A percentile compares a stretch with the other conserved stretches of the same genome.
These are phyloP conservation scores for Mus musculus DNA, from an alignment of 2,113 vertebrate genomes.

Conservation along the genomic window DNA sequence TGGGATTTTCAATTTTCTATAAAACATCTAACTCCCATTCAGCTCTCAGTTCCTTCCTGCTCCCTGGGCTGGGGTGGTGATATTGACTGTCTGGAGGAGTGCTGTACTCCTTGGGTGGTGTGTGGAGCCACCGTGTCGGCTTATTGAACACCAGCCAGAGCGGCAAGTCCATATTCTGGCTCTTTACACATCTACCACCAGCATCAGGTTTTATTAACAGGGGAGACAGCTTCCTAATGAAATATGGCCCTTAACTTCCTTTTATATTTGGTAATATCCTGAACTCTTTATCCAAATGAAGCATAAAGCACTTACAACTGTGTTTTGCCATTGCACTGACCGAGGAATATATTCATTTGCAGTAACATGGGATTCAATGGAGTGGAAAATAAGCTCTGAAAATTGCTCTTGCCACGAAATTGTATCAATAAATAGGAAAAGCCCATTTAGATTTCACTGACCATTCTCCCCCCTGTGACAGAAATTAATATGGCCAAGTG, in stretches of 20 bases:
- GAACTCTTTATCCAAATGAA: slow-evolving; percentile 90
- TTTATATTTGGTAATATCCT: slow-evolving; percentile 87
- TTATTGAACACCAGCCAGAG: slow-evolving; percentile 59
- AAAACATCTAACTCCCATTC: not conserved
- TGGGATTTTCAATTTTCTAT: slow-evolving; percentile 50
- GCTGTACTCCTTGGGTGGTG: not conserved
- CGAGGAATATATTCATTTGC: slow-evolving; percentile 89
- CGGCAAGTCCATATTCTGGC: slow-evolving; percentile 54
- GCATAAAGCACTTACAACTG: slow-evolving; percentile 90
- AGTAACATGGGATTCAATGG: slow-evolving; percentile 88
- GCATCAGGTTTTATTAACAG: slow-evolving; percentile 82
- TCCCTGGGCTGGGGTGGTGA: not conserved
- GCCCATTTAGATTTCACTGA: slow-evolving; percentile 84
- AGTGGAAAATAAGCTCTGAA: slow-evolving; percentile 90
- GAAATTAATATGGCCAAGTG: slow-evolving; percentile 84
- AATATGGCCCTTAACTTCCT: slow-evolving; percentile 87
- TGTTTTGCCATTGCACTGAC: slow-evolving; percentile 87
- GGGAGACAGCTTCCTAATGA: slow-evolving; percentile 87
- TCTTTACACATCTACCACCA: slow-evolving; percentile 50
- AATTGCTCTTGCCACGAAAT: slow-evolving; percentile 85
- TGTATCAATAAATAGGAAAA: slow-evolving; percentile 86
- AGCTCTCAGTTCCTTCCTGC: not conserved
- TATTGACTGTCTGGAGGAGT: not conserved
- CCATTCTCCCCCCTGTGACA: slow-evolving; percentile 79
- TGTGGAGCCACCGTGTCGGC: not conserved